These are phyloP conservation scores for Neuroscelio doddi DNA, from an alignment of 2,888 invertebrate species.

Conservation along the genomic window DNA sequence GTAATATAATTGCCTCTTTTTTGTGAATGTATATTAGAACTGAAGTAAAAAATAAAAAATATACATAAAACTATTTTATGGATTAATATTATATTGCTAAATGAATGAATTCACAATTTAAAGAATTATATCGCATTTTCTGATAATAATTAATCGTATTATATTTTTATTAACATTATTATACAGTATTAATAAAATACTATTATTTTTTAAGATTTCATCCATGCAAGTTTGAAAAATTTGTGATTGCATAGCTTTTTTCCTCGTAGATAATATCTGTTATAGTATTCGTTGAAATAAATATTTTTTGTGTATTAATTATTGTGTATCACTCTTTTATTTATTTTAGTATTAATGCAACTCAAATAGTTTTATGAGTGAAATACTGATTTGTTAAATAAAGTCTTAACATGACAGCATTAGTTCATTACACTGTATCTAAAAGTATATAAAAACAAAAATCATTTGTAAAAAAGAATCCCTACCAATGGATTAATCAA, in stretches of 20 bases:
- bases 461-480: not conserved
- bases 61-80: no score
- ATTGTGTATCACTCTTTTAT: not conserved
- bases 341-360: not conserved
- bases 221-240: not conserved
- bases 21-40: no score
- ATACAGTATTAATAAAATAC: no score
- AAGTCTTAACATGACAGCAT: no score
- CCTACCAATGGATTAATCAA: conserved; percentile 86
- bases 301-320: not conserved
- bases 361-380: not conserved
- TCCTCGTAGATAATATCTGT: not conserved
- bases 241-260: not conserved
- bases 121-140: no score
- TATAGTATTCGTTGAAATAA: not conserved
- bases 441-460: not conserved
- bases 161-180: no score
- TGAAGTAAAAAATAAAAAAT: no score
- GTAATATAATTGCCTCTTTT: no score
- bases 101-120: no score
- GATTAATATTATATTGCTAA: no score
- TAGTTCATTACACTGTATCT: not conserved
- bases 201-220: not conserved
- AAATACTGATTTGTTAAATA: not conserved
- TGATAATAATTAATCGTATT: no score